Conservation (phyloP, 2,797 vertebrate species). For the Acomys russatus region DNA sequence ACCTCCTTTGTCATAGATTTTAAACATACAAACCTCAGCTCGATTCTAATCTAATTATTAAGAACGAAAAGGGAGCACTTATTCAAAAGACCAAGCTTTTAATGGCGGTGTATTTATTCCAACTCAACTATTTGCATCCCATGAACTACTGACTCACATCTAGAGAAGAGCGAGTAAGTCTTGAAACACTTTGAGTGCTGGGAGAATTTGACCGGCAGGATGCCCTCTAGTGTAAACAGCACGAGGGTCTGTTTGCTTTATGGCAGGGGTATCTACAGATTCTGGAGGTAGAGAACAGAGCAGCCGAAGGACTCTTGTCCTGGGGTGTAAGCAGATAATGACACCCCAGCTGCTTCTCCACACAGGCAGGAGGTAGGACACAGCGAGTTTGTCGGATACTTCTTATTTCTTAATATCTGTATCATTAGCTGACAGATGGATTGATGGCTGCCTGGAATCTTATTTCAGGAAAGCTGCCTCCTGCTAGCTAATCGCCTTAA, state of each 20-base stretch:
- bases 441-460: constrained; percentile 69
- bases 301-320: constrained; percentile 61
- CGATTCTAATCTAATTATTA: constrained; percentile 8
- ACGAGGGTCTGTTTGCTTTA: background rate
- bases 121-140: background rate
- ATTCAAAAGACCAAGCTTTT: constrained; percentile 24
- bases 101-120: constrained; percentile 26
- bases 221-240: constrained; percentile 23
- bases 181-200: constrained; percentile 13
- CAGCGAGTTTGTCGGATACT: constrained; percentile 31
- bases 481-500: constrained; percentile 78
- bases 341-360: constrained; percentile 54
- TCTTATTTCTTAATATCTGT: constrained; percentile 76
- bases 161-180: background rate
- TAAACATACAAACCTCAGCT: constrained; percentile 26
- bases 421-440: constrained; percentile 79
- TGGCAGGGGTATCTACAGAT: constrained; percentile 23
- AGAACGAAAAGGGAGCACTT: background rate
- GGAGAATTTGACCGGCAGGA: constrained; percentile 55
- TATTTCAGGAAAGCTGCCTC: constrained; percentile 73
- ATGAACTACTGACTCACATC: background rate
- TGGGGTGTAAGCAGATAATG: constrained; percentile 51
- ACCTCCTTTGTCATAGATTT: constrained; percentile 15
- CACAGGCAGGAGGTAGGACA: constrained; percentile 58
- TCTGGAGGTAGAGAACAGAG: constrained; percentile 61